Evolutionary conservation across 2,888 invertebrate genomes (phyloP).

Genomic region (Pristionchus entomophagus): DNA sequence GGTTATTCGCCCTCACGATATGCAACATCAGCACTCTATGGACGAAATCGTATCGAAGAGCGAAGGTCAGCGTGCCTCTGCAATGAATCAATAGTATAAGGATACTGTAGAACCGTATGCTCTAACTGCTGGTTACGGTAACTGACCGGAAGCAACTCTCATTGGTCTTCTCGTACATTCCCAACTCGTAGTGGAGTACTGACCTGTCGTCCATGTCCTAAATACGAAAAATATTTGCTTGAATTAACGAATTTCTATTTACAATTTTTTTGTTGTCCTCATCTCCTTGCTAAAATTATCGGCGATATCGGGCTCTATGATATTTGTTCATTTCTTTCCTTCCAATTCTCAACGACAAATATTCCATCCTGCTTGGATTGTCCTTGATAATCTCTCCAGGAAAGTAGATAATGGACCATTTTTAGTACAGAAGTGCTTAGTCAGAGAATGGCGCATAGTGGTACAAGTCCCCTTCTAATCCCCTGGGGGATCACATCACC

Average conservation of each 20-base stretch:
- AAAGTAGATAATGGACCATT: no score
- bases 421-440: no score
- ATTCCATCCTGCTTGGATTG: no score
- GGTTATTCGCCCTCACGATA: constrained; percentile 71
- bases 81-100: background rate
- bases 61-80: constrained; percentile 86
- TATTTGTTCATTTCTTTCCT: no score
- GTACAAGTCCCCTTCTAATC: no score
- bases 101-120: background rate
- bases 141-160: constrained; percentile 80
- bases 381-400: no score
- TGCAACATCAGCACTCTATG: constrained; percentile 84
- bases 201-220: constrained; percentile 70
- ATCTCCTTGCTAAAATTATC: no score
- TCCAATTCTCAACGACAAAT: no score
- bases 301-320: no score
- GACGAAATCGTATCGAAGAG: constrained; percentile 87
- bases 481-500: background rate
- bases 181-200: constrained; percentile 80
- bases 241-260: background rate
- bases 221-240: constrained; percentile 44
- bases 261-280: no score
- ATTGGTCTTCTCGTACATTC: constrained; percentile 84
- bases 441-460: no score
- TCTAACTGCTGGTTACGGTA: background rate